Base-by-base conservation (phyloP, 2,113 vertebrate species). In the Pteronura brasiliensis region DNA sequence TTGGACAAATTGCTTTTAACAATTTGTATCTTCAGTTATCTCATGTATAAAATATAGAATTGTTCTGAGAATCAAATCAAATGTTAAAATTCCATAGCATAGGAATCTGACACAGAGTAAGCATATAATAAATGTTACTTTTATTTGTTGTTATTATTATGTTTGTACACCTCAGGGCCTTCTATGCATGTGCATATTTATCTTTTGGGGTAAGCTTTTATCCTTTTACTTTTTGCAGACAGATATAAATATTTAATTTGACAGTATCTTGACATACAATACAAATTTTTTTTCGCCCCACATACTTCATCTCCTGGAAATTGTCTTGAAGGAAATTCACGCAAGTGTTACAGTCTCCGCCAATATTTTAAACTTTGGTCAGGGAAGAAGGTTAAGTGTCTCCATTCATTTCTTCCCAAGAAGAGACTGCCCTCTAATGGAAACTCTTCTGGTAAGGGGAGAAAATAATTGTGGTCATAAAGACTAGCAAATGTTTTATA, bases 391-490 rank as follows among this genome's bases (percentile, higher is more conserved):
- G 42, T 57, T 55, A 42, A 55, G 7, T 42, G 29, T 61, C 44
- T 71, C 52, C 88, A 80, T 83, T 95, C 44, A 39, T 83, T 79
- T 87, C 89, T 92, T 93, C 67, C 69, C 67, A 76, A 95, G 76
- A 94, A 55, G 65, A 97, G 67, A 80, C 67, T 95, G 65, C 77
- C 49, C 47, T 96, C 63, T 90, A 76, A 76, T 92, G 47, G 96
- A 88, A 95, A 81, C 47, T 47, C 4, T 94, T 90, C 84, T 94
- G 88, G 31, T 76, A 63, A 95, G 71, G 63, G 85, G 63, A 92
- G 76, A 63, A 90, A 52, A 31, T 21, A n/a, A 55, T 34, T 89
- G 55, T 74, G 49, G 12, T 31, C 27, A 34, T 34, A 21, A 74
- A 91, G 67, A 69, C 27, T 36, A 57, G 20, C 34, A 47, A 2